These are phyloP conservation scores for Prosopocoilus inquinatus DNA, from an alignment of 2,888 invertebrate genomes.

Conservation along the genomic window DNA sequence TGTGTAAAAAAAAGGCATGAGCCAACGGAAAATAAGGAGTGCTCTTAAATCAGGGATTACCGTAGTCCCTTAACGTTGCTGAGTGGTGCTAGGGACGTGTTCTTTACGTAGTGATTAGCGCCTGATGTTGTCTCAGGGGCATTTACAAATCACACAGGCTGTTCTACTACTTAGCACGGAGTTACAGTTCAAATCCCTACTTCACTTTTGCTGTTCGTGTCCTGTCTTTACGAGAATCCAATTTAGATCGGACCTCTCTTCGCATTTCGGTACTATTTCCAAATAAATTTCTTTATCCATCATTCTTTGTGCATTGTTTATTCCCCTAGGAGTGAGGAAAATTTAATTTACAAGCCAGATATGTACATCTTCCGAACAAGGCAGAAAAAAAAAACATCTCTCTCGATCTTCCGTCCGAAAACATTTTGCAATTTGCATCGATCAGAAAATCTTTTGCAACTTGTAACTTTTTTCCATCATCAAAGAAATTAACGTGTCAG, in stretches of 20 bases:
- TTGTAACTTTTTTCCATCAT: too few relatives aligned
- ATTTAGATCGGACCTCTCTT: conserved; percentile 20
- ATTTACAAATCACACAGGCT: conserved; percentile 32
- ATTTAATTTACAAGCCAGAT: too few relatives aligned
- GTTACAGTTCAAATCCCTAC: conserved; percentile 26
- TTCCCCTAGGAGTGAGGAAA: conserved; percentile 4
- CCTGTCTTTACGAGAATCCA: conserved; percentile 15
- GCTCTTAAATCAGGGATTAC: conserved; percentile 28
- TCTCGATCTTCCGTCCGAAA: too few relatives aligned
- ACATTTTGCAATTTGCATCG: too few relatives aligned
- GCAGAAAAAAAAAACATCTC: too few relatives aligned
- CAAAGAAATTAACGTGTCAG: too few relatives aligned
- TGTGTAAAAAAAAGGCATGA: conserved; percentile 7
- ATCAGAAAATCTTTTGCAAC: too few relatives aligned
- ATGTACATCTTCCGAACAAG: too few relatives aligned
- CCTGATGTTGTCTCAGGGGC: conserved; percentile 31
- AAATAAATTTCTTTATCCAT: conserved; percentile 18
- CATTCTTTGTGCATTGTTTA: conserved; percentile 13
- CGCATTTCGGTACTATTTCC: conserved; percentile 3
- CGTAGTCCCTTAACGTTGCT: conserved; percentile 29
- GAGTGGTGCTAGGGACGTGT: conserved; percentile 31
- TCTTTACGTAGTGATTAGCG: conserved; percentile 33
- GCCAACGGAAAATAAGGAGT: conserved; percentile 9
- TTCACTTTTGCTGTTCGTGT: conserved; percentile 24
- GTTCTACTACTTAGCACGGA: conserved; percentile 27